Conservation (phyloP, 2,888 invertebrate genomes). For the Eupelmus urozonus region DNA sequence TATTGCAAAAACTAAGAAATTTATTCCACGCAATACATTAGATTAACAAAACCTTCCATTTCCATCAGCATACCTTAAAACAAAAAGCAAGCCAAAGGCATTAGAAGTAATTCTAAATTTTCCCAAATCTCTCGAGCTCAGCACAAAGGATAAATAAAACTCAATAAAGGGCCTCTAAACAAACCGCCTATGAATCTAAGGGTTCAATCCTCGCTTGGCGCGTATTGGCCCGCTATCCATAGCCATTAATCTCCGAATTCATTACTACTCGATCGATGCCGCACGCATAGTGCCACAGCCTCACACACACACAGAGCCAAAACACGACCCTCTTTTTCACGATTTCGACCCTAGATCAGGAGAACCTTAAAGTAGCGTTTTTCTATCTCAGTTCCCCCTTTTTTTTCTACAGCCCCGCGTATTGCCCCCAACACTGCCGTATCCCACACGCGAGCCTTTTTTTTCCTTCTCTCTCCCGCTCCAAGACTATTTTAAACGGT, state of each 20-base stretch:
- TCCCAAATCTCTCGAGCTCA: no score
- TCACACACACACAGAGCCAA: constrained; percentile 33
- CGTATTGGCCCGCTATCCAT: constrained; percentile 61
- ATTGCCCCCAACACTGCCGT: constrained; percentile 1
- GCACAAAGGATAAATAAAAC: constrained; percentile 22
- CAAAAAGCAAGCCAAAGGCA: no score
- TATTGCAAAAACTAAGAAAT: no score
- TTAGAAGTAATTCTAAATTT: no score
- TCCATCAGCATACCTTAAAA: no score
- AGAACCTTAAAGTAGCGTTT: constrained; percentile 56
- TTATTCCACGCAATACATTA: no score
- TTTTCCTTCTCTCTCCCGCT: constrained; percentile 22
- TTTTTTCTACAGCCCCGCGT: background rate
- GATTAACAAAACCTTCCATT: no score
- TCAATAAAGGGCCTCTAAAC: constrained; percentile 36
- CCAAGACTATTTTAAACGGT: constrained; percentile 60
- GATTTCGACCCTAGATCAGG: constrained; percentile 59
- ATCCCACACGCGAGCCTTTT: constrained; percentile 25
- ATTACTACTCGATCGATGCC: constrained; percentile 69
- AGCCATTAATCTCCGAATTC: constrained; percentile 71
- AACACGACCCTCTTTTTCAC: constrained; percentile 55
- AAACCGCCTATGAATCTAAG: constrained; percentile 53
- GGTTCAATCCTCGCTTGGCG: constrained; percentile 6
- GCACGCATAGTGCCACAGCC: no score
- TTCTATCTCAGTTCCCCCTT: constrained; percentile 54